These are phyloP conservation scores for Volucella inanis DNA, from an alignment of 2,888 invertebrate genomes.

Conservation along the genomic window DNA sequence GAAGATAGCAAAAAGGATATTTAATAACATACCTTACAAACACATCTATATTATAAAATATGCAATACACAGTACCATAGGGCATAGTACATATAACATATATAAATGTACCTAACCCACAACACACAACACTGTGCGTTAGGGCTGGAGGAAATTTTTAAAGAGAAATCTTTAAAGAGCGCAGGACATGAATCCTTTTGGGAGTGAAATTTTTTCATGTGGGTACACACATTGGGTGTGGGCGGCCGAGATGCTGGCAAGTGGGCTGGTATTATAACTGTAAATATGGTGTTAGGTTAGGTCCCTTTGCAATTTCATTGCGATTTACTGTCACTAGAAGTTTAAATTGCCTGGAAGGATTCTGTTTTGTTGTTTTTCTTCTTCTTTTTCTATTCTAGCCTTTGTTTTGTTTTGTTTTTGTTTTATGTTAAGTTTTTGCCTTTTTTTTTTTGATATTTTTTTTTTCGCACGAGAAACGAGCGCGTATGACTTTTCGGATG, in stretches of 20 bases:
- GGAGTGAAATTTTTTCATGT: conserved; percentile 27
- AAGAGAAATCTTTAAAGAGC: conserved; percentile 13
- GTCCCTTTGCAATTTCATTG: conserved; percentile 60
- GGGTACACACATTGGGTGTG: conserved; percentile 18
- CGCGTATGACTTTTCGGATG: conserved; percentile 63
- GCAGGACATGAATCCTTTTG: conserved; percentile 37
- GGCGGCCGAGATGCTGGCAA: not conserved
- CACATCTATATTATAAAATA: not conserved
- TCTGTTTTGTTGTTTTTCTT: conserved; percentile 51
- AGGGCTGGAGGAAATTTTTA: conserved; percentile 43
- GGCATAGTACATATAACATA: too few relatives aligned
- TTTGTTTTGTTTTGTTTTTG: not conserved
- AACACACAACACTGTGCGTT: conserved; percentile 13
- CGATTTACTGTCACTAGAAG: conserved; percentile 68
- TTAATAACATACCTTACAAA: conserved; percentile 48
- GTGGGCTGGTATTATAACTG: not conserved
- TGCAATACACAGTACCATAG: too few relatives aligned
- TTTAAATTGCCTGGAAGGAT: conserved; percentile 73
- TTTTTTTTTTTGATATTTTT: too few relatives aligned
- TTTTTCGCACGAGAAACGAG: conserved; percentile 10
- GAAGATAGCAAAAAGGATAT: conserved; percentile 46
- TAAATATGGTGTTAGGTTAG: conserved; percentile 46
- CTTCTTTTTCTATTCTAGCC: conserved; percentile 21
- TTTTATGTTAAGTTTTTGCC: conserved; percentile 6
- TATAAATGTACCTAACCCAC: too few relatives aligned